Conservation (phyloP, 2,797 vertebrate genomes). For the Labroides dimidiatus region DNA sequence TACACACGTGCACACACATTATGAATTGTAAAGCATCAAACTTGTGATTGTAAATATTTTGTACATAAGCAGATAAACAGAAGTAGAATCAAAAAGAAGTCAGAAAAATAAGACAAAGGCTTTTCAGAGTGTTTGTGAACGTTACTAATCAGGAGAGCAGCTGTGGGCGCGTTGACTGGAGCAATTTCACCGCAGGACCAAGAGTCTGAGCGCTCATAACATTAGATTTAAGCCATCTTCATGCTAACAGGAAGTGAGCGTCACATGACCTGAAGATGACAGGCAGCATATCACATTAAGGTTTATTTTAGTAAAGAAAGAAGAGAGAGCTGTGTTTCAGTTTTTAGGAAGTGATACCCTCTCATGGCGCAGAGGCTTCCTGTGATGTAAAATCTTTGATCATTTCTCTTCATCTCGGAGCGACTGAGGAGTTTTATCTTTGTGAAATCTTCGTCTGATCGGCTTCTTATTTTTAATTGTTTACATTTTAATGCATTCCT, state of each 20-base stretch:
- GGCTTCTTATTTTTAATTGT: conserved; percentile 62
- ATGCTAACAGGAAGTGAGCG: too few relatives aligned
- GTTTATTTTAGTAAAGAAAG: background rate
- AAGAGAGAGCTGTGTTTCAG: conserved; percentile 1
- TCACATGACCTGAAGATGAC: too few relatives aligned
- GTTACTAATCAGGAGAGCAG: background rate
- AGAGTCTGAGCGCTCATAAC: background rate
- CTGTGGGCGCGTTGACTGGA: background rate
- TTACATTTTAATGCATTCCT: conserved; percentile 51
- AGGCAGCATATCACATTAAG: background rate
- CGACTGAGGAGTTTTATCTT: conserved; percentile 7
- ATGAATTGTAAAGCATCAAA: conserved; percentile 24
- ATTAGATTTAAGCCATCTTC: too few relatives aligned
- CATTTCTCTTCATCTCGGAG: conserved; percentile 20
- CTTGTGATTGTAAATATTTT: conserved; percentile 73
- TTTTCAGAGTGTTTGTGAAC: background rate
- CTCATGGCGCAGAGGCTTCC: conserved; percentile 14
- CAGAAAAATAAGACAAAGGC: too few relatives aligned
- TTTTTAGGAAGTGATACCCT: conserved; percentile 35
- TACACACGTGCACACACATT: conserved; percentile 11
- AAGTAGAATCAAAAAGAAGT: conserved; percentile 36
- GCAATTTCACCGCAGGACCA: background rate
- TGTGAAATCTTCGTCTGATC: conserved; percentile 51
- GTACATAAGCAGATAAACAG: conserved; percentile 71
- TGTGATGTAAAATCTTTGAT: too few relatives aligned